Percentiles rank a stretch among this genome's conserved stretches.
phyloP scores from a whole-genome alignment of 2,113 vertebrate genomes.

The Callospermophilus lateralis region DNA sequence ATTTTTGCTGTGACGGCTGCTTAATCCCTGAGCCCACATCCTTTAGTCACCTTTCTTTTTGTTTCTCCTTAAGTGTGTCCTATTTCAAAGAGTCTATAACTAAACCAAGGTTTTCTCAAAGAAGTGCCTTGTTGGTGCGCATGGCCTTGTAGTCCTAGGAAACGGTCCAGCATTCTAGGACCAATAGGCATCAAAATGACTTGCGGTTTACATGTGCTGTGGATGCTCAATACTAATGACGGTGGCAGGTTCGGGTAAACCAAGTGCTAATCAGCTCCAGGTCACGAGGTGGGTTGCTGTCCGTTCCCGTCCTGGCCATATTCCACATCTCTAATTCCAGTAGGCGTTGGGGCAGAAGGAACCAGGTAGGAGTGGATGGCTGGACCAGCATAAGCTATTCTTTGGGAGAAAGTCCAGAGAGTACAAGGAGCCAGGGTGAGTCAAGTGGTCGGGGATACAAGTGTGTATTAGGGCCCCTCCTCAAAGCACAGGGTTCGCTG shows the following conservation, averaged over 20 bases:
- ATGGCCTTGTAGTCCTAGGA: not conserved
- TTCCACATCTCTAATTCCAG: not conserved
- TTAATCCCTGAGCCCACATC: not conserved
- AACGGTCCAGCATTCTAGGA: not conserved
- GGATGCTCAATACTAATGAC: not conserved
- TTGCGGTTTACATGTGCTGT: not conserved
- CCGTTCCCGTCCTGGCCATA: fast-evolving
- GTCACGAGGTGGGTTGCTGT: not conserved
- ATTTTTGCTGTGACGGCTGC: not conserved
- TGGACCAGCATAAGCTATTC: not conserved
- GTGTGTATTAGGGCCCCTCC: not conserved
- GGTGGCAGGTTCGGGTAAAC: not conserved
- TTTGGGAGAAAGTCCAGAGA: not conserved
- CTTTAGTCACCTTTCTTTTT: not conserved
- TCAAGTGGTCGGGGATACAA: not conserved
- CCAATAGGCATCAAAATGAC: not conserved
- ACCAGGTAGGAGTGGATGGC: not conserved
- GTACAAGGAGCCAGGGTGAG: not conserved
- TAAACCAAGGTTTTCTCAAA: not conserved
- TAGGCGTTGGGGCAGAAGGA: not conserved
- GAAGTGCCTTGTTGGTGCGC: not conserved
- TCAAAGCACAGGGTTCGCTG: not conserved
- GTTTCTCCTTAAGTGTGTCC: not conserved
- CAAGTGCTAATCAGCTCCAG: not conserved
- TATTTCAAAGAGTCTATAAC: not conserved